phyloP scores from a whole-genome alignment of 1,140 invertebrate genomes.

The Leptestheria dahalacensis region DNA sequence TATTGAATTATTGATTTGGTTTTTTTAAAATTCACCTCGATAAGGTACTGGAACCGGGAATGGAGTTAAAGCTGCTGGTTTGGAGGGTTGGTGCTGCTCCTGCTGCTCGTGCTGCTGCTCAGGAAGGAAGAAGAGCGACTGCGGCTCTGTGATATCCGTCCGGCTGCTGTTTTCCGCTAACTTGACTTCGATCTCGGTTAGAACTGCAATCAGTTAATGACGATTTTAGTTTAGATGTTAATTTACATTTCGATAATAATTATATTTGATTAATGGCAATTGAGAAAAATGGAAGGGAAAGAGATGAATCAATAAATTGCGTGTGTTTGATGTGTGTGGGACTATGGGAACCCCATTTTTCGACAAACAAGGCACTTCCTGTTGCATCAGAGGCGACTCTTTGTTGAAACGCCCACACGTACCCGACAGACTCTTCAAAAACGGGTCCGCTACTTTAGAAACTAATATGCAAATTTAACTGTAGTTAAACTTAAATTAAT shows the following conservation, averaged over 20 bases:
- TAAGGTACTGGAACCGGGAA: slow-evolving; percentile 5
- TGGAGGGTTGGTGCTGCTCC: background rate
- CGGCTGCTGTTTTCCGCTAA: background rate
- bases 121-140: background rate
- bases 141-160: background rate
- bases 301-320: background rate
- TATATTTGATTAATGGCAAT: background rate
- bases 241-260: too few relatives aligned
- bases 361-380: too few relatives aligned
- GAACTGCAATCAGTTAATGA: background rate
- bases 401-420: too few relatives aligned
- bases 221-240: too few relatives aligned
- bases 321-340: too few relatives aligned
- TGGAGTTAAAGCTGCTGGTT: background rate
- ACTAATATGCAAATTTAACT: too few relatives aligned
- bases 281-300: background rate
- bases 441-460: too few relatives aligned
- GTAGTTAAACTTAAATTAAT: too few relatives aligned
- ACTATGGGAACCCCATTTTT: too few relatives aligned
- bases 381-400: too few relatives aligned
- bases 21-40: slow-evolving; percentile 8
- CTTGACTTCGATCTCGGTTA: background rate
- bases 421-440: too few relatives aligned
- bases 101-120: background rate
- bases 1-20: background rate